These are phyloP conservation scores for Cotesia chilonis DNA, from an alignment of 1,140 invertebrate species.

Conservation along the genomic window DNA sequence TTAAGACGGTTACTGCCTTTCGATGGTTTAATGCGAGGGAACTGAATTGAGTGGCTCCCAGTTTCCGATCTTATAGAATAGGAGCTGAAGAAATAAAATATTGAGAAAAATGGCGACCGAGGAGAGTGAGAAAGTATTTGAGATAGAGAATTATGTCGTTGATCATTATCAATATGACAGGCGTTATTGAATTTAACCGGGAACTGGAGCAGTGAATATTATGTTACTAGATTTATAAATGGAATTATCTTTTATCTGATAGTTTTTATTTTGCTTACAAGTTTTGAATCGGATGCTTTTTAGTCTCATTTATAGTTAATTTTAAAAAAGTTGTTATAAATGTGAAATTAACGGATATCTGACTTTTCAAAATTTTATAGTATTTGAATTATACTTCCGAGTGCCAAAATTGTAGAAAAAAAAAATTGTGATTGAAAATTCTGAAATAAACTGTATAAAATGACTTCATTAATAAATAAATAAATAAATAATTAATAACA, in stretches of 20 bases:
- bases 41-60: slow-evolving; percentile 56
- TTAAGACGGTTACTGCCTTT: slow-evolving; percentile 62
- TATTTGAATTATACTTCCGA: too few relatives aligned
- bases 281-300: too few relatives aligned
- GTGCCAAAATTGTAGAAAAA: too few relatives aligned
- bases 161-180: slow-evolving; percentile 27
- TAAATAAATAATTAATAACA: too few relatives aligned
- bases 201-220: slow-evolving; percentile 27
- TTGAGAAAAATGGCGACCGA: background rate
- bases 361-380: too few relatives aligned
- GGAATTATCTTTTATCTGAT: background rate
- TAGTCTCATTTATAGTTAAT: too few relatives aligned
- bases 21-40: slow-evolving; percentile 59
- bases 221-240: background rate
- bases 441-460: too few relatives aligned
- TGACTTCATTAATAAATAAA: too few relatives aligned
- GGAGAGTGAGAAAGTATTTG: slow-evolving; percentile 15
- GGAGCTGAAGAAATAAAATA: slow-evolving; percentile 13
- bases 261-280: background rate
- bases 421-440: too few relatives aligned
- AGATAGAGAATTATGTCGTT: slow-evolving; percentile 14
- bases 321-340: too few relatives aligned
- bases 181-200: slow-evolving; percentile 33
- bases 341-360: too few relatives aligned
- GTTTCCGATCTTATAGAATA: slow-evolving; percentile 46